These are phyloP conservation scores for Drosophila elegans DNA, from an alignment of 1,140 invertebrate species.

Conservation along the genomic window DNA sequence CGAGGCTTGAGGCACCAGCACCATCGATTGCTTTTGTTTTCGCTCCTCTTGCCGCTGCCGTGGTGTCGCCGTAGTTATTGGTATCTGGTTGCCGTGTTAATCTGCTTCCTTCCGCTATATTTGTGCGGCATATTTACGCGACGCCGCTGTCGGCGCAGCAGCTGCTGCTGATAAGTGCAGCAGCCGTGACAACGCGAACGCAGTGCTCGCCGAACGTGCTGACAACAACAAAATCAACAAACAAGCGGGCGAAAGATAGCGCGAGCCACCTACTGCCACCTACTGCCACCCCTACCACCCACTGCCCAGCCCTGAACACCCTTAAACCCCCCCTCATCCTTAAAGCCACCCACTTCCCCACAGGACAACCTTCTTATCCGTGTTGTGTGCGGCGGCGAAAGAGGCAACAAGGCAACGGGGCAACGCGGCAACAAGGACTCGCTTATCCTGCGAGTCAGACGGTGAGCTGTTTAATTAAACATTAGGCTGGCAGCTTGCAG, in stretches of 20 bases:
- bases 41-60: constrained; percentile 10
- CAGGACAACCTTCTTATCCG: constrained; percentile 5
- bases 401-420: constrained; percentile 19
- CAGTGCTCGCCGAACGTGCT: constrained; percentile 47
- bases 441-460: constrained; percentile 47
- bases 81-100: constrained; percentile 70
- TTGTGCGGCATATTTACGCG: constrained; percentile 55
- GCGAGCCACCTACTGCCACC: neutral
- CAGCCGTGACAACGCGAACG: constrained; percentile 39
- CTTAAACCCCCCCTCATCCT: neutral
- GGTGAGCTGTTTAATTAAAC: constrained; percentile 57
- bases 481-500: constrained; percentile 41
- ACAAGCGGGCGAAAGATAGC: constrained; percentile 34
- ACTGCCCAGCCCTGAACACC: neutral
- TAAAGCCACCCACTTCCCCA: neutral
- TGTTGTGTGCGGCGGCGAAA: constrained; percentile 2
- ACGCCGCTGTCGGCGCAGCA: constrained; percentile 28
- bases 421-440: constrained; percentile 33
- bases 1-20: constrained; percentile 1
- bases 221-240: constrained; percentile 66
- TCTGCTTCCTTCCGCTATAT: constrained; percentile 74
- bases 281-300: neutral
- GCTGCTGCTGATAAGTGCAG: constrained; percentile 55
- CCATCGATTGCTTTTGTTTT: constrained; percentile 52
- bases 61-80: constrained; percentile 58